These are phyloP conservation scores for Diachasmimorpha longicaudata DNA, from an alignment of 1,140 invertebrate species.

Conservation along the genomic window DNA sequence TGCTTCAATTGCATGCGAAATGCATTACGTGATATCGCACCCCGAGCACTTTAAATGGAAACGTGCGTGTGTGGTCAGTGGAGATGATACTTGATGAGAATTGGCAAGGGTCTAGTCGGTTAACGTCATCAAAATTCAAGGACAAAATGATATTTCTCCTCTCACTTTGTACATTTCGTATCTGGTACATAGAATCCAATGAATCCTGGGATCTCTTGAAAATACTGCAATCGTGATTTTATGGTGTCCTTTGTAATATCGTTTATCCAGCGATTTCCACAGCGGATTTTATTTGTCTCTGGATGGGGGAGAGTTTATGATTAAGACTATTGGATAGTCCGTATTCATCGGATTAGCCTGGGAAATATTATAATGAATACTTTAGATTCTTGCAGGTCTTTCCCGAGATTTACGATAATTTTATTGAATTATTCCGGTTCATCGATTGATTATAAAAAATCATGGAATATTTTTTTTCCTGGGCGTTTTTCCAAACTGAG, in stretches of 20 bases:
- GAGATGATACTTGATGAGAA: conserved; percentile 8
- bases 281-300: neutral
- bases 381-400: neutral
- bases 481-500: too few relatives aligned
- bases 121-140: conserved; percentile 1
- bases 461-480: too few relatives aligned
- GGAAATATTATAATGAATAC: neutral
- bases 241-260: neutral
- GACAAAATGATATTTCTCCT: neutral
- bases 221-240: neutral
- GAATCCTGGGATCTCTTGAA: neutral
- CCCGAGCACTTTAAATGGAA: neutral
- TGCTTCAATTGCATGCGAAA: neutral
- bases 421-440: neutral
- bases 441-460: neutral
- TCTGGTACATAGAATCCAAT: neutral
- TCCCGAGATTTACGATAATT: neutral
- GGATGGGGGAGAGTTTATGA: neutral
- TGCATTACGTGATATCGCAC: neutral
- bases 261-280: too few relatives aligned
- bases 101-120: neutral
- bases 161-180: neutral
- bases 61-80: conserved; percentile 5
- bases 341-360: neutral
- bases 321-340: neutral